Conservation (phyloP, 2,888 invertebrate genomes). For the Blastobasis lacticolella region DNA sequence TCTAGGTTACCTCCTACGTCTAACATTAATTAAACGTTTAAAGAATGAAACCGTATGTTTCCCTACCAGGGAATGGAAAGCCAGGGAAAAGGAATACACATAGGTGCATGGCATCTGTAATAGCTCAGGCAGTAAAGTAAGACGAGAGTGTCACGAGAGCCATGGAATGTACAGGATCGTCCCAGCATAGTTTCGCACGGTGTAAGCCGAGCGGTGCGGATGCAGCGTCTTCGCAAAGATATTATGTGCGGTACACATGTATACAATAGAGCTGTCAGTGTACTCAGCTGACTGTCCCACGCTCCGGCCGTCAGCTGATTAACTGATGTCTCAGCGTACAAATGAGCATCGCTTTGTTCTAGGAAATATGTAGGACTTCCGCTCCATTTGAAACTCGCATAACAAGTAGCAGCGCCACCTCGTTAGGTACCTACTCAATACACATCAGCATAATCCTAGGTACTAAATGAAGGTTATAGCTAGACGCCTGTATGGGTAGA, state of each 20-base stretch:
- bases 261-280: constrained; percentile 4
- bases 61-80: no score
- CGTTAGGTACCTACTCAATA: neutral
- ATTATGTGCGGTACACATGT: neutral
- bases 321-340: constrained; percentile 20
- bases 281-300: constrained; percentile 37
- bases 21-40: no score
- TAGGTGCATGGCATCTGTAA: constrained; percentile 16
- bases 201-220: constrained; percentile 44
- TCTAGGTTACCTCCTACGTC: no score
- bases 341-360: constrained; percentile 23
- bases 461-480: no score
- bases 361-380: constrained; percentile 2
- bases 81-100: constrained; percentile 2
- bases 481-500: no score
- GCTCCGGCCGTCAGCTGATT: constrained; percentile 41
- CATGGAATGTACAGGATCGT: constrained; percentile 18
- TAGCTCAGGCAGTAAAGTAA: constrained; percentile 17
- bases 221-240: constrained; percentile 17
- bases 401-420: no score
- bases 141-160: constrained; percentile 24
- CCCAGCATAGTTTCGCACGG: constrained; percentile 57
- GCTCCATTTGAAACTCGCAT: no score
- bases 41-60: no score
- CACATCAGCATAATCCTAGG: no score